A percentile compares a stretch with the other conserved stretches of the same genome.
Evolutionary conservation across 1,140 invertebrate species (phyloP).

Genomic region (Penaeus indicus): DNA sequence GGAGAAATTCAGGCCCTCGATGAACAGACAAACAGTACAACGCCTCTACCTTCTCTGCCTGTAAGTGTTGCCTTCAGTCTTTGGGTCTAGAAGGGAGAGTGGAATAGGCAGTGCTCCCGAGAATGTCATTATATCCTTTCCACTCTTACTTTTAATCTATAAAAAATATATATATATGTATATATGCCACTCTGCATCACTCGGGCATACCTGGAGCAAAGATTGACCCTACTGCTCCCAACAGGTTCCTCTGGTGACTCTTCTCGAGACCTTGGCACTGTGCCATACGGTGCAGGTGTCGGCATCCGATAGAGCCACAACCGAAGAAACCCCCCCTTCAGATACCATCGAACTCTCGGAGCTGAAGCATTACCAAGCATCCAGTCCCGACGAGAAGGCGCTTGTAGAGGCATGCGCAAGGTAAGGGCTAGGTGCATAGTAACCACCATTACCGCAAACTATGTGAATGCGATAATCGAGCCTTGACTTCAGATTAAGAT

Average conservation of each 20-base stretch:
- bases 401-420: constrained; percentile 81
- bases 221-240: too few relatives aligned
- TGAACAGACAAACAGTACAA: constrained; percentile 66
- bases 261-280: constrained; percentile 77
- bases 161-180: too few relatives aligned
- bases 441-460: too few relatives aligned
- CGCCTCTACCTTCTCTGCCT: background rate
- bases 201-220: too few relatives aligned
- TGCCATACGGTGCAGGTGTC: constrained; percentile 84
- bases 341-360: constrained; percentile 64
- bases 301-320: constrained; percentile 38
- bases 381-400: constrained; percentile 78
- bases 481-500: too few relatives aligned
- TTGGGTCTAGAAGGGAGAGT: background rate
- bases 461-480: too few relatives aligned
- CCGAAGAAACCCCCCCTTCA: background rate
- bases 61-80: background rate
- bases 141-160: too few relatives aligned
- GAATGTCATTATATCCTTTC: too few relatives aligned
- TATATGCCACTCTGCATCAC: too few relatives aligned
- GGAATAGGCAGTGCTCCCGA: too few relatives aligned
- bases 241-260: background rate
- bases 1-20: constrained; percentile 71
- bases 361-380: constrained; percentile 32
- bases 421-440: background rate